Conservation (phyloP, 2,888 invertebrate species). For the Zele albiditarsus region DNA sequence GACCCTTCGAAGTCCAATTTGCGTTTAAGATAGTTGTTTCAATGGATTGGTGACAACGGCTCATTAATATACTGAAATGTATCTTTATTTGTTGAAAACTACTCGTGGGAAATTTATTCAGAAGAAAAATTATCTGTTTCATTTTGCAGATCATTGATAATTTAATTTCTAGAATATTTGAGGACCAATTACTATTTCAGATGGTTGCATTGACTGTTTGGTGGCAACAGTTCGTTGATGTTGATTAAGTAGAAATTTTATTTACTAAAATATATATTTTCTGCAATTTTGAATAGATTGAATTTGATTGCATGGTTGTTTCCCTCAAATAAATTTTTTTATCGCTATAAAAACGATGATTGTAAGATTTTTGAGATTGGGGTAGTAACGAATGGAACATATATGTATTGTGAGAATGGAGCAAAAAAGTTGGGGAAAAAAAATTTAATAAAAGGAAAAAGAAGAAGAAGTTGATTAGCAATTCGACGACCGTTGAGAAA, state of each 20-base stretch:
- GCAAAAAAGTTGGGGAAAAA: constrained; percentile 26
- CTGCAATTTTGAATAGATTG: too few relatives aligned
- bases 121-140: too few relatives aligned
- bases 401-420: constrained; percentile 24
- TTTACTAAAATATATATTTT: too few relatives aligned
- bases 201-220: not conserved
- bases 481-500: constrained; percentile 68
- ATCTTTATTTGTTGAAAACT: too few relatives aligned
- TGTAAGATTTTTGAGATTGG: not conserved
- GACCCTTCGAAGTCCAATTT: not conserved
- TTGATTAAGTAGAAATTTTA: too few relatives aligned
- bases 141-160: not conserved
- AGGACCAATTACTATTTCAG: not conserved
- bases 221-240: not conserved
- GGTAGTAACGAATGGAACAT: not conserved
- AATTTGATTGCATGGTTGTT: too few relatives aligned
- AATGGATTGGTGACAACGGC: not conserved
- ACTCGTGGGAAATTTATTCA: too few relatives aligned
- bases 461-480: constrained; percentile 61
- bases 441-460: constrained; percentile 23
- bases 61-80: too few relatives aligned
- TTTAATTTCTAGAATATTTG: not conserved
- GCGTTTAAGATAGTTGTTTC: not conserved
- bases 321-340: too few relatives aligned
- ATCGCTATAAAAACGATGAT: too few relatives aligned